Evolutionary conservation across 2,888 invertebrate genomes (phyloP), one percentile per base, ranked within the genome.

Genomic region (Cremastobaeus sp.): DNA sequence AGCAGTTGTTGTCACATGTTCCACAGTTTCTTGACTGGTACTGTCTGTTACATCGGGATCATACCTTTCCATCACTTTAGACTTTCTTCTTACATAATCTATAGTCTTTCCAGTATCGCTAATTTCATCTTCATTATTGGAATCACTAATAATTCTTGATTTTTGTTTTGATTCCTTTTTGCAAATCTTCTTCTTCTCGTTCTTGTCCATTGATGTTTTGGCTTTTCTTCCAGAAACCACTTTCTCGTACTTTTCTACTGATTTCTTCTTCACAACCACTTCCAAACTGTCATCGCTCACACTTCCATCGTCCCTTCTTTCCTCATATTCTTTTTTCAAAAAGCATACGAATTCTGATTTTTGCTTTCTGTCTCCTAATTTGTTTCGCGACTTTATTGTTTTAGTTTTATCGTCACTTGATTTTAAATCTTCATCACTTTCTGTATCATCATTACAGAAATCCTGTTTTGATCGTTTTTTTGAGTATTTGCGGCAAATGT

Each of bases 371-470:
- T 75, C 50, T 20, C 89, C 89, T 25, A 6, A 35, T 20, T 25
- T 62, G 4, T 39, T 55, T 15, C 3, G 17, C 25, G 3, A 47
- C 32, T 11, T 21, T 18, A 4, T 14, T 9, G 30, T 54, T 45
- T 25, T 35, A 45, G 43, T 47, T 8, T 70, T 64, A 6, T 76
- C 52, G 0, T 11, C 4, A 14, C 14, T 64, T 11, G 47, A 60
- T 18, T 59, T 21, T 1, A 43, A 45, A 1, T 57, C 59, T 6
- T 74, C 72, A 30, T 75, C 75, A n/a, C 69, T 72, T 11, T 75
- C 77, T 65, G 88, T 88, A 2, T 89, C 89, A 74, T 89, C 90
- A 37, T 89, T 88, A 15, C 89, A 89, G 0, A 89, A 85, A 34
- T 89, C 88, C 50, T 78, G 76, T 70, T 77, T 74, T 81, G 6